phyloP scores from a whole-genome alignment of 2,888 invertebrate genomes.

The Branchipolynoe longqiensis region DNA sequence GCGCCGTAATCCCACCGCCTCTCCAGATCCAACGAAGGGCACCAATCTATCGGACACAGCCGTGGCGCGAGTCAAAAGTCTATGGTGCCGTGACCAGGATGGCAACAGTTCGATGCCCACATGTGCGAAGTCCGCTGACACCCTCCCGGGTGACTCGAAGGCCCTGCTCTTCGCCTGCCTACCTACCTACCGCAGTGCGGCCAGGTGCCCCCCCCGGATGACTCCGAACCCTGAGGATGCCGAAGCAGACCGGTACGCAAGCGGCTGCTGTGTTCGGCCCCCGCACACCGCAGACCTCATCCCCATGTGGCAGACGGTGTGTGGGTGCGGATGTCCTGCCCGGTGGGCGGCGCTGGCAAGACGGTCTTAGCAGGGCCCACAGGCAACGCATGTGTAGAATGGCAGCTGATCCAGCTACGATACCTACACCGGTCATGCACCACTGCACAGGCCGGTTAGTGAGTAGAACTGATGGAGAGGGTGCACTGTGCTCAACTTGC shows the following conservation, averaged over 20 bases:
- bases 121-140: neutral
- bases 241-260: too few relatives aligned
- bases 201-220: too few relatives aligned
- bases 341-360: too few relatives aligned
- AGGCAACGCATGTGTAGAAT: neutral
- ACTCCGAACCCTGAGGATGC: too few relatives aligned
- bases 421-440: neutral
- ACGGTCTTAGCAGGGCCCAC: neutral
- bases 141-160: neutral
- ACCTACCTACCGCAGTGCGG: too few relatives aligned
- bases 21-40: too few relatives aligned
- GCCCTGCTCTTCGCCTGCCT: neutral
- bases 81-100: neutral
- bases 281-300: neutral
- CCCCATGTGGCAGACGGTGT: neutral
- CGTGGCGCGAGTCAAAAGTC: neutral
- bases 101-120: conserved; percentile 4
- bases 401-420: conserved; percentile 33
- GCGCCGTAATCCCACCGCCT: too few relatives aligned
- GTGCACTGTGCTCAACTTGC: neutral
- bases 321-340: too few relatives aligned
- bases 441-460: neutral
- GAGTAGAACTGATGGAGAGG: neutral
- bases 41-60: conserved; percentile 14
- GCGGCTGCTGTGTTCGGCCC: neutral